Conservation (phyloP, 2,797 vertebrate genomes). For the Pristis pectinata region DNA sequence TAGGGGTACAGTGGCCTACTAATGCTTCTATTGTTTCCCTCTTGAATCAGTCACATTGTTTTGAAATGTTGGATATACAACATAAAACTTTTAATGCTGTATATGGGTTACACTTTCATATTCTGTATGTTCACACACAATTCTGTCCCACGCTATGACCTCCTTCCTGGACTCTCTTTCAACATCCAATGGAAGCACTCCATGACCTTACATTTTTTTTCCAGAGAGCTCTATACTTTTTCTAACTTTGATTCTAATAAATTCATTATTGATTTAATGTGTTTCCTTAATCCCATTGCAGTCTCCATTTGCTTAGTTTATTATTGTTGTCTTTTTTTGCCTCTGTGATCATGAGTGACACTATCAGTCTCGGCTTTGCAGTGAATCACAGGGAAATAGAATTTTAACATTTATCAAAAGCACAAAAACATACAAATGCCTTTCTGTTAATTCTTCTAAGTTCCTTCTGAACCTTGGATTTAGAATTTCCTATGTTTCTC, state of each 20-base stretch:
- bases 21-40: background rate
- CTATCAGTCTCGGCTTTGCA: background rate
- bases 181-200: background rate
- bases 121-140: background rate
- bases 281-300: background rate
- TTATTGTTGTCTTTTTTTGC: background rate
- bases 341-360: background rate
- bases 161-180: background rate
- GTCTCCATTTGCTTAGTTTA: background rate
- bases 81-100: background rate
- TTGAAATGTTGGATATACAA: background rate
- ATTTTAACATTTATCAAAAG: background rate
- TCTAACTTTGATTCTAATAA: background rate
- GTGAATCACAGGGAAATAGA: background rate
- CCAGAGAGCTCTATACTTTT: background rate
- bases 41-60: background rate
- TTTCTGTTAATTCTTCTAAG: background rate
- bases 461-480: background rate
- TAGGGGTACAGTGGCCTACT: background rate
- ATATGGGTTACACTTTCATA: background rate
- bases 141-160: background rate
- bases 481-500: background rate
- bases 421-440: background rate
- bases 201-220: background rate
- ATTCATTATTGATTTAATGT: background rate